These are phyloP conservation scores for Aphelinus certus DNA, from an alignment of 1,140 invertebrate species.

Conservation along the genomic window DNA sequence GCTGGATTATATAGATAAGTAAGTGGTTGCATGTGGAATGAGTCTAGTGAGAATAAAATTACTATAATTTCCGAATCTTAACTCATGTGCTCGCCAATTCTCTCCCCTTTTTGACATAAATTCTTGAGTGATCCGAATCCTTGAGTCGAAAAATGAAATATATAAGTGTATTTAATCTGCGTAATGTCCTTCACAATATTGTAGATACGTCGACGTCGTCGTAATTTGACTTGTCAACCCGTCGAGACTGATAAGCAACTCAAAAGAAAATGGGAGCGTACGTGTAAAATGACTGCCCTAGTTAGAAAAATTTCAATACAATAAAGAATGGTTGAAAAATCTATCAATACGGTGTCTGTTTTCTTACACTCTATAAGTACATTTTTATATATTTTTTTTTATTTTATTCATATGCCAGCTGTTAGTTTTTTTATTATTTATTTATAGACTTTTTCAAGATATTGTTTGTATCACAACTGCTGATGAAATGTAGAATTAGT, in stretches of 20 bases:
- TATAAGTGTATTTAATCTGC: slow-evolving; percentile 33
- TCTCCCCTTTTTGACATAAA: neutral
- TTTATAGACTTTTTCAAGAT: too few relatives aligned
- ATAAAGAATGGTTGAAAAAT: slow-evolving; percentile 40
- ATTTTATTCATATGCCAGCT: neutral
- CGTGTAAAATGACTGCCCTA: slow-evolving; percentile 43
- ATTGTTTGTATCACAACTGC: too few relatives aligned
- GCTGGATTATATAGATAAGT: neutral
- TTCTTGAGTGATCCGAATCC: slow-evolving; percentile 9
- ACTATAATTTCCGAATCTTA: neutral
- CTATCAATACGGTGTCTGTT: too few relatives aligned
- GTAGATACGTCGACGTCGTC: slow-evolving; percentile 31
- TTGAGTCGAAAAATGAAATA: slow-evolving; percentile 16
- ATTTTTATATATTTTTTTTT: neutral
- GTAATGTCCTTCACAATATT: slow-evolving; percentile 29
- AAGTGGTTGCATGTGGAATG: neutral
- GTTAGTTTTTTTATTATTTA: too few relatives aligned
- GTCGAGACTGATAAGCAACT: slow-evolving; percentile 40
- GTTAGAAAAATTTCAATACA: slow-evolving; percentile 40
- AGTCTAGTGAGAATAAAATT: neutral
- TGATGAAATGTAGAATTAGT: too few relatives aligned
- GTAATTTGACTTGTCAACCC: slow-evolving; percentile 39
- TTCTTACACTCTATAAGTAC: too few relatives aligned
- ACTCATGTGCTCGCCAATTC: neutral
- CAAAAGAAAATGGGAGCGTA: slow-evolving; percentile 32